Base-by-base conservation (phyloP, 2,888 invertebrate species). In the Parasteatoda lunata region DNA sequence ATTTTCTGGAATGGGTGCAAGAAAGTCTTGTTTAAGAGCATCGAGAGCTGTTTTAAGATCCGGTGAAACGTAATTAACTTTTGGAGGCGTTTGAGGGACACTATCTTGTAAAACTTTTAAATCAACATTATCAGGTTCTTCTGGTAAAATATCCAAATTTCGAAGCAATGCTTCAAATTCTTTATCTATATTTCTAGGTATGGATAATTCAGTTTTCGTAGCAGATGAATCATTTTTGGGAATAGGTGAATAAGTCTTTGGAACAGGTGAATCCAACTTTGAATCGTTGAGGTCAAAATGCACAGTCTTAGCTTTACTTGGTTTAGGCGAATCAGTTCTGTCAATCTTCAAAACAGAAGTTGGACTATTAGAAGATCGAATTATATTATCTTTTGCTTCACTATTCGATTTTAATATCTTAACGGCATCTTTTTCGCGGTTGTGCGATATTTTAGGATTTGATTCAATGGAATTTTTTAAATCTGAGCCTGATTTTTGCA, bases 91-190 rank as follows among this genome's bases (percentile, higher is more conserved):
- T 9, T 68, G 59, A 5, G 15, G 76, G n/a, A 69, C 6, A 65
- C 65, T 6, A 52, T 15, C 68, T 3, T 45, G 47, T 52, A 75
- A 75, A 65, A 79, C 45, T 15, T 47, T 52, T n/a, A 65, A 11
- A 48, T 69, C 52, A 15, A 8, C 5, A 48, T 79, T 65, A 7
- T 15, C 15, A 9, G 82, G 69, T 30, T 70, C 51, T 45, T 85
- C 84, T 5, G 79, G 69, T n/a, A 85, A 47, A 49, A 85, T 79
- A 65, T 85, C 79, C 45, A 85, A 76, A 70, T 85, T 70, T 52
- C 65, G 59, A 0, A 85, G 65, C 11, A 85, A 75, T 47, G 78
- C 84, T 48, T 70, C 71, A 48, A 85, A 85, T 11, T 85, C 84
- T 13, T 85, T 79, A 30, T 85, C 84, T 9, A 85, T 15, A 76